Evolutionary conservation across 2,797 vertebrate genomes (phyloP), one percentile per base, ranked within the genome.

Genomic region (Sebastes flavidus): DNA sequence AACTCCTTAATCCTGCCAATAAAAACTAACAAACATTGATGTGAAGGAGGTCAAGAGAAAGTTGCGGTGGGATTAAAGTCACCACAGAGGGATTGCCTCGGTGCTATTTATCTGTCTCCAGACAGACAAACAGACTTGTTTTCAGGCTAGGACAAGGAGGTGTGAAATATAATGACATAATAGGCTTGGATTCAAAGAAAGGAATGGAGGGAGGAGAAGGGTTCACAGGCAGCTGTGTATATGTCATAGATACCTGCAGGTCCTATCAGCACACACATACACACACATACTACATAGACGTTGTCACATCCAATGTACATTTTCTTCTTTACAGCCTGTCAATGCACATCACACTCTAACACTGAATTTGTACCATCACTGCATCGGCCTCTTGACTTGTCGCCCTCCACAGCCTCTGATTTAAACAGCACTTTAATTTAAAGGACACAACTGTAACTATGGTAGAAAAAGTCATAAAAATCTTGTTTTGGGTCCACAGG

Each of bases 151-250:
- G 55, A 65, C 8, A 6, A 12, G n/a, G 67, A 86, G 65, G 78
- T 80, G 86, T 88, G 46, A 66, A 27, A 85, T 52, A 52, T 34
- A 2, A 8, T 72, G 82, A 81, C 78, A 77, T 63, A 16, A 66
- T 24, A 12, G 66, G 24, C 54, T 61, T n/a, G 27, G 18, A 73
- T 76, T 75, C 30, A 72, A 65, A 78, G 65, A 46, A 59, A 9
- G 24, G 54, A 59, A 22, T 65, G 56, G 32, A 80, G 71, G 36
- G 27, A 54, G 60, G 20, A 61, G 12, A 3, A 14, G 54, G 27
- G 49, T 59, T 54, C 32, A 14, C 38, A 46, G 4, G 12, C 68
- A 66, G 65, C 65, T 79, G 38, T 77, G 52, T 69, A 61, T 62
- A 56, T 22, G 34, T 49, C 16, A 27, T 16, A 42, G n/a, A 68